These are phyloP conservation scores for Agrochola circellaris DNA, from an alignment of 2,888 invertebrate species.

Conservation along the genomic window DNA sequence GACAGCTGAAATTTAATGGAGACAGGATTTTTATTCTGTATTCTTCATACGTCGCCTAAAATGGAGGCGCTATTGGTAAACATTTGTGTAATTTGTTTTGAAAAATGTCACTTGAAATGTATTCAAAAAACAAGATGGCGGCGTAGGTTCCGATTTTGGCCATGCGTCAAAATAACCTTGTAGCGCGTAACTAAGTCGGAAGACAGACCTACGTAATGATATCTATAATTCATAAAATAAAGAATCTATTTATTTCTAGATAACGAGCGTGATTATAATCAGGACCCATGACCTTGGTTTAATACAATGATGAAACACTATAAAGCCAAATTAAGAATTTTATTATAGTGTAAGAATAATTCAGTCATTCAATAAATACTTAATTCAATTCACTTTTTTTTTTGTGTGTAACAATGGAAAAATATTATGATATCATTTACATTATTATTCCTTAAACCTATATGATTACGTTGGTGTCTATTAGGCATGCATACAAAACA, in stretches of 20 bases:
- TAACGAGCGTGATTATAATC: not conserved
- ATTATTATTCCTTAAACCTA: too few relatives aligned
- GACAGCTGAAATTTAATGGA: conserved; percentile 32
- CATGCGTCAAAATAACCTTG: too few relatives aligned
- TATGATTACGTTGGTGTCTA: too few relatives aligned
- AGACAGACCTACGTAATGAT: too few relatives aligned
- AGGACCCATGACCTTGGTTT: not conserved
- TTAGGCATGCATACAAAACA: too few relatives aligned
- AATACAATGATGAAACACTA: conserved; percentile 4
- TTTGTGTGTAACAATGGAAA: not conserved
- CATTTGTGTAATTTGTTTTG: too few relatives aligned
- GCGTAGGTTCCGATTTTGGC: too few relatives aligned
- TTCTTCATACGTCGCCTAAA: not conserved
- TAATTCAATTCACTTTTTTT: not conserved
- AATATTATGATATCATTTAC: not conserved
- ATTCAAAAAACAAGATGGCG: too few relatives aligned
- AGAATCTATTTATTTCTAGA: not conserved
- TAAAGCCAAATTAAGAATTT: not conserved
- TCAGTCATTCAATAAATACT: not conserved
- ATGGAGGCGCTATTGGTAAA: not conserved
- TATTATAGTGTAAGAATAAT: not conserved
- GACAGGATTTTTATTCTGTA: not conserved
- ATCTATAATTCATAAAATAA: too few relatives aligned
- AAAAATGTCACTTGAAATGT: too few relatives aligned
- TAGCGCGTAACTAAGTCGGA: too few relatives aligned